These are phyloP conservation scores for Petrophora chlorosata DNA, from an alignment of 2,888 invertebrate genomes.

Conservation along the genomic window DNA sequence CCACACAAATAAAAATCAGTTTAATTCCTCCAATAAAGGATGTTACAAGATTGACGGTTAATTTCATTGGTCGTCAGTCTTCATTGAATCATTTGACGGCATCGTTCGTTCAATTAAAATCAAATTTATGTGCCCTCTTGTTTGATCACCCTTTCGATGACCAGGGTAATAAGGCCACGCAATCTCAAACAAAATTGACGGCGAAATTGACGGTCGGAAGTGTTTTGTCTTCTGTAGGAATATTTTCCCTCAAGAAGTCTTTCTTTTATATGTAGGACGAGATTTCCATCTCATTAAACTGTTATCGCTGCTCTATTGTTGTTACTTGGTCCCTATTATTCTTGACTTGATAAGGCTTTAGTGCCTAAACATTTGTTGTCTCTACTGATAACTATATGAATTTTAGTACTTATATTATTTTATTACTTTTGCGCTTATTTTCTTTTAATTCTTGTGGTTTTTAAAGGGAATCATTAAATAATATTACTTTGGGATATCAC, in stretches of 20 bases:
- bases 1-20: constrained; percentile 28
- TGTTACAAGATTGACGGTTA: constrained; percentile 51
- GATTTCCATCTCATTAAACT: constrained; percentile 2
- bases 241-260: constrained; percentile 3
- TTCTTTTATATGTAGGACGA: not conserved
- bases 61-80: constrained; percentile 56
- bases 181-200: constrained; percentile 22
- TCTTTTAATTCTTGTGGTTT: too few species aligned
- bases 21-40: constrained; percentile 35
- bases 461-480: too few species aligned
- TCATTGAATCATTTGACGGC: constrained; percentile 62
- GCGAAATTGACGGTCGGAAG: constrained; percentile 3
- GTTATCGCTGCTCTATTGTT: not conserved
- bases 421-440: too few species aligned
- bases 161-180: constrained; percentile 20
- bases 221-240: constrained; percentile 13
- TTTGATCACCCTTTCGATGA: constrained; percentile 50
- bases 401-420: too few species aligned
- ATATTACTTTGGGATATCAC: too few species aligned
- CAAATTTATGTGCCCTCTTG: constrained; percentile 61
- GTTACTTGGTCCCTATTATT: not conserved
- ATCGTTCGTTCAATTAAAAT: constrained; percentile 72
- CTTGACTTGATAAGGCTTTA: too few species aligned
- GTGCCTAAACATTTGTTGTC: too few species aligned
- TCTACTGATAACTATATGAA: too few species aligned